Percentiles rank a stretch among this genome's conserved stretches.
Evolutionary conservation across 1,140 invertebrate species (phyloP).

Genomic region (Platyscapa corneri): DNA sequence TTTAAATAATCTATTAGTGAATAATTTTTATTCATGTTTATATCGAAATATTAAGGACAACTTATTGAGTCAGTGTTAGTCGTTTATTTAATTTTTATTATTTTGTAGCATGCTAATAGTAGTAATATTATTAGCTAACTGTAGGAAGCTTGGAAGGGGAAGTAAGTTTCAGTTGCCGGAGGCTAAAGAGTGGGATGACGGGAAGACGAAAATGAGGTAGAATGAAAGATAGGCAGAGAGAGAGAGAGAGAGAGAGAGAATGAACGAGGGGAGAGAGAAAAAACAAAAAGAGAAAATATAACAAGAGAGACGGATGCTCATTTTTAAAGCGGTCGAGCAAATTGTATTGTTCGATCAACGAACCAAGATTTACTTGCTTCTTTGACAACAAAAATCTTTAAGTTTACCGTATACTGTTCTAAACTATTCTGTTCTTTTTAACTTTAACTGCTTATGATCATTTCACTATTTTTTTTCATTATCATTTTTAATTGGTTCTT

Average conservation of each 20-base stretch:
- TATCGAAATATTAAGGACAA: background rate
- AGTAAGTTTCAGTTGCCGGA: background rate
- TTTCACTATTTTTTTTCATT: background rate
- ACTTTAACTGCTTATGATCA: background rate
- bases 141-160: background rate
- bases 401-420: background rate
- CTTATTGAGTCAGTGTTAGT: background rate
- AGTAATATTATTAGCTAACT: background rate
- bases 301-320: slow-evolving; percentile 37
- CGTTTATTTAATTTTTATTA: background rate
- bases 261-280: background rate
- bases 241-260: background rate
- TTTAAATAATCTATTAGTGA: background rate
- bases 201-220: background rate
- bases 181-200: background rate
- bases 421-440: background rate
- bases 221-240: background rate
- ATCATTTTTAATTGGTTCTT: background rate
- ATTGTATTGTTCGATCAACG: slow-evolving; percentile 24
- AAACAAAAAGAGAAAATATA: background rate
- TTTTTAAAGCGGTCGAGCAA: slow-evolving; percentile 28
- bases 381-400: background rate
- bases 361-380: slow-evolving; percentile 27
- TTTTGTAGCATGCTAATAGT: background rate
- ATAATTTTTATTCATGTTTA: background rate